Evolutionary conservation across 1,140 invertebrate genomes (phyloP).

Genomic region (Amphibalanus amphitrite): DNA sequence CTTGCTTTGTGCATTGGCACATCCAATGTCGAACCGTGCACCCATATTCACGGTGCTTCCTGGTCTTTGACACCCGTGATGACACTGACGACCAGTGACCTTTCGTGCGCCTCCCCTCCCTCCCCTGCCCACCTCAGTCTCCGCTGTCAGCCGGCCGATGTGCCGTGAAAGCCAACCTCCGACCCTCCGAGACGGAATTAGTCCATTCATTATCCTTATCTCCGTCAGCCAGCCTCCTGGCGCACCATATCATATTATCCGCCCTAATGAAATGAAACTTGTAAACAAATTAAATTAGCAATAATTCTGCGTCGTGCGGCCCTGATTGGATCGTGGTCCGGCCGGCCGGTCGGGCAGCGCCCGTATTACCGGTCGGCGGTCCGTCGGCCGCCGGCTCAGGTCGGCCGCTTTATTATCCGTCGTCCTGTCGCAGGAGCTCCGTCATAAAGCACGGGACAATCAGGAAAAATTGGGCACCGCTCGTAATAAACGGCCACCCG

Average conservation of each 20-base stretch:
- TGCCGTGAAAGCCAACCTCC: neutral
- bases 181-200: neutral
- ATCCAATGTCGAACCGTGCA: no score
- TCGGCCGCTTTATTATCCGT: neutral
- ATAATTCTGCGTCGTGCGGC: neutral
- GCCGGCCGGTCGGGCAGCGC: no score
- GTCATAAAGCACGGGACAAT: neutral
- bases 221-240: neutral
- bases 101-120: no score
- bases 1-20: no score
- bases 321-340: neutral
- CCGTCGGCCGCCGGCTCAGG: neutral
- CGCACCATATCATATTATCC: neutral
- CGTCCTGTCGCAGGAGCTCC: neutral
- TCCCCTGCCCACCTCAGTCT: no score
- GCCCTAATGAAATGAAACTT: neutral
- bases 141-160: no score
- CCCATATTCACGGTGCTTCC: no score
- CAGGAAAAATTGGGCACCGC: neutral
- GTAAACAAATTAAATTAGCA: constrained; percentile 1
- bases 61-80: no score
- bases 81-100: no score
- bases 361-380: neutral
- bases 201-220: constrained; percentile 1
- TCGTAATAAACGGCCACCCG: neutral